These are phyloP conservation scores for Pogonomyrmex californicus DNA, from an alignment of 1,140 invertebrate species.

Conservation along the genomic window DNA sequence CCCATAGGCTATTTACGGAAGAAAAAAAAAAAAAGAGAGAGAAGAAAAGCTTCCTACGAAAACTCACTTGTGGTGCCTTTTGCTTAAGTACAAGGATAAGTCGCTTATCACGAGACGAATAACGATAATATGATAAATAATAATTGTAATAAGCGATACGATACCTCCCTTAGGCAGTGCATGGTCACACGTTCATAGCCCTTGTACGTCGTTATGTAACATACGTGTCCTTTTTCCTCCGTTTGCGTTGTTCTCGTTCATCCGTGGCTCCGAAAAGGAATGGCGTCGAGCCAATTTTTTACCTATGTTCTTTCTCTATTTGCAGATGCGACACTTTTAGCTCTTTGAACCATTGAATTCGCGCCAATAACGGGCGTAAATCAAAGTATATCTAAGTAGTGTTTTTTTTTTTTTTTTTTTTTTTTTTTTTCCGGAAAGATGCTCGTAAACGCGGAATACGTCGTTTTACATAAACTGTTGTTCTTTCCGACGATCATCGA, in stretches of 20 bases:
- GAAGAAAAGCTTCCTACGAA: slow-evolving; percentile 55
- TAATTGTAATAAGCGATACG: slow-evolving; percentile 51
- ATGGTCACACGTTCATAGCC: slow-evolving; percentile 41
- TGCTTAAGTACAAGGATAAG: slow-evolving; percentile 75
- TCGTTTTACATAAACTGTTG: not conserved
- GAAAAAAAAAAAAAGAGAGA: slow-evolving; percentile 40
- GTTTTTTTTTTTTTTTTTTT: too few relatives aligned
- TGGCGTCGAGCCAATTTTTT: slow-evolving; percentile 66
- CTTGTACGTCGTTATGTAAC: slow-evolving; percentile 34
- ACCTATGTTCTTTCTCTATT: slow-evolving; percentile 82
- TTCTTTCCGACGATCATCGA: not conserved
- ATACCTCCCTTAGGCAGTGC: slow-evolving; percentile 48
- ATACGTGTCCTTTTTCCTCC: slow-evolving; percentile 33
- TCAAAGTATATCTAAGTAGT: slow-evolving; percentile 79
- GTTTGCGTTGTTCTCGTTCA: not conserved
- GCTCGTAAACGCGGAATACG: slow-evolving; percentile 85
- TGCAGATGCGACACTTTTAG: slow-evolving; percentile 84
- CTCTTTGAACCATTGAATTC: slow-evolving; percentile 79
- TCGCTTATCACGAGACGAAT: slow-evolving; percentile 46
- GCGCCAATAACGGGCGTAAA: slow-evolving; percentile 79
- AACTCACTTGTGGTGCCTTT: slow-evolving; percentile 84
- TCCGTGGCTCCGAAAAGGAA: not conserved
- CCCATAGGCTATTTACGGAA: slow-evolving; percentile 77
- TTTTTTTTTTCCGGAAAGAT: slow-evolving; percentile 78
- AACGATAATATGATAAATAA: slow-evolving; percentile 47